Conservation (phyloP, 2,797 vertebrate species). For the Telmatherina bonti region DNA sequence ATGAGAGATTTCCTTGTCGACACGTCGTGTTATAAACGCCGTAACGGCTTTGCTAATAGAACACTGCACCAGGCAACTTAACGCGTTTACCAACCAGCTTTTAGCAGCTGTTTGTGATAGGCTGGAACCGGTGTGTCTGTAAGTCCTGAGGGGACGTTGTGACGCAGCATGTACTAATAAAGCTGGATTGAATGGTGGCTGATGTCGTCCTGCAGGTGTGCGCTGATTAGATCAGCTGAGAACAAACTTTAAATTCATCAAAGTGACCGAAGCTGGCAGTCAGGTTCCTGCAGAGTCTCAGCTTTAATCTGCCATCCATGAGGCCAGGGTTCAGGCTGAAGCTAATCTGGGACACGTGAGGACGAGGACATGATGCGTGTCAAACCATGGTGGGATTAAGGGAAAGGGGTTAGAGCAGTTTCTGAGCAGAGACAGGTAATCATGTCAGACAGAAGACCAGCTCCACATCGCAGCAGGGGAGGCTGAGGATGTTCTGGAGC, state of each 20-base stretch:
- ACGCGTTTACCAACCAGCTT: no score
- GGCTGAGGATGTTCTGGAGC: no score
- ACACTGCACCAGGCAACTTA: no score
- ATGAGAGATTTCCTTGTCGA: no score
- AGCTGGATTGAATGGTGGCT: no score
- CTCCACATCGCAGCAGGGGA: no score
- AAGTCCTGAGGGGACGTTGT: no score
- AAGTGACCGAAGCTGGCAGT: constrained; percentile 10
- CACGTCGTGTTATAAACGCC: no score
- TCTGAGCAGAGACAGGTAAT: constrained; percentile 36
- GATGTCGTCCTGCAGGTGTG: constrained; percentile 3
- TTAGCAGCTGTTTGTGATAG: no score
- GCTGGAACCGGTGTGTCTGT: no score
- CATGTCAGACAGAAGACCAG: constrained; percentile 15
- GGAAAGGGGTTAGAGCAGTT: constrained; percentile 47
- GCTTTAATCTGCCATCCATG: constrained; percentile 46
- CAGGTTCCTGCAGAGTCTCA: neutral
- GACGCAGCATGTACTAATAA: no score
- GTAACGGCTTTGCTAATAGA: no score
- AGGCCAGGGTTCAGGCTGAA: constrained; percentile 18
- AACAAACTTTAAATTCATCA: neutral
- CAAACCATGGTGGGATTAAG: constrained; percentile 48
- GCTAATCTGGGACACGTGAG: constrained; percentile 56
- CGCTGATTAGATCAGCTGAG: neutral
- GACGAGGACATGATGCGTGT: constrained; percentile 10